Conservation (phyloP, 2,797 vertebrate genomes). For the Limnodromus scolopaceus region DNA sequence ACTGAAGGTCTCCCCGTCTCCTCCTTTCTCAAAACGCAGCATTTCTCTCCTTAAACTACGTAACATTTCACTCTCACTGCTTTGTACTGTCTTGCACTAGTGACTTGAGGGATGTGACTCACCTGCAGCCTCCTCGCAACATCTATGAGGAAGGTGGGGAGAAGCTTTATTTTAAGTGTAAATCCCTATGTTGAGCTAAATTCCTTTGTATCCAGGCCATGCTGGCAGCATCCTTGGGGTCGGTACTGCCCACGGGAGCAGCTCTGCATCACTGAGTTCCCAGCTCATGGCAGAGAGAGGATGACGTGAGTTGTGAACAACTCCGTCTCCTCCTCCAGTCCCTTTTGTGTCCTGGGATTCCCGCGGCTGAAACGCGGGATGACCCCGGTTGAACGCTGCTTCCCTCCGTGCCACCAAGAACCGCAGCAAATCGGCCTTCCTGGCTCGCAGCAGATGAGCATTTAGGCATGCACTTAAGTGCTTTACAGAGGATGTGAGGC, state of each 20-base stretch:
- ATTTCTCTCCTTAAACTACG: neutral
- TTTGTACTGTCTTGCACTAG: neutral
- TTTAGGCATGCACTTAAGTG: constrained; percentile 68
- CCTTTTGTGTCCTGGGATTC: neutral
- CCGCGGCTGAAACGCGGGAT: neutral
- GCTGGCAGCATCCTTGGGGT: neutral
- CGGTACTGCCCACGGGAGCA: neutral
- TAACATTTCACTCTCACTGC: neutral
- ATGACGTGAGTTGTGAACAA: neutral
- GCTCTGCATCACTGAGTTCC: neutral
- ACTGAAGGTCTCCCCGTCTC: neutral
- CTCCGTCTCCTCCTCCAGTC: neutral
- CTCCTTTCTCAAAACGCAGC: neutral
- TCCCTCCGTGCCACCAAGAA: neutral
- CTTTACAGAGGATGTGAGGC: neutral
- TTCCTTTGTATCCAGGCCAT: no score
- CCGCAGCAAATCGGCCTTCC: neutral
- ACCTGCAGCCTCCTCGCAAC: neutral
- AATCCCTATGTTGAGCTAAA: neutral
- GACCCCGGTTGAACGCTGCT: neutral
- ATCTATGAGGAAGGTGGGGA: neutral
- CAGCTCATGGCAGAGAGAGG: neutral
- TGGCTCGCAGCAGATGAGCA: constrained; percentile 15
- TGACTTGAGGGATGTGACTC: neutral
- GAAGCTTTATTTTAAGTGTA: neutral